Percentiles rank a stretch among this genome's conserved stretches.
Evolutionary conservation across 2,113 vertebrate species (phyloP).

Genomic region (Brienomyrus longianalis): DNA sequence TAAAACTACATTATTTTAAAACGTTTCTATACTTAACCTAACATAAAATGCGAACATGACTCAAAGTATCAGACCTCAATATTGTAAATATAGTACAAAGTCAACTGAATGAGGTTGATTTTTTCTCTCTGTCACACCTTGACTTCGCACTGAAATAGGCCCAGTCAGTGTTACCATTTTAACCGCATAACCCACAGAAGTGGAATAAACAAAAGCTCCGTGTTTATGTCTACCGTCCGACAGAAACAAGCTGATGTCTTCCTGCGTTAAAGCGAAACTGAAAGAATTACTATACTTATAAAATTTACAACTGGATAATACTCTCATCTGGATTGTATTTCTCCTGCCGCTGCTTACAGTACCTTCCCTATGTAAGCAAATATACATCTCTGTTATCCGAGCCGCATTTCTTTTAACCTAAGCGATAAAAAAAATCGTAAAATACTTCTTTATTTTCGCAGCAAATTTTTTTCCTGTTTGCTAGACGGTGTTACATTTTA

Average conservation of each 20-base stretch:
- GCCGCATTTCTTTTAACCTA: background rate
- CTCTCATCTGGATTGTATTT: background rate
- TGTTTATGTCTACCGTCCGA: background rate
- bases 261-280: background rate
- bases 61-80: background rate
- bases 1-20: background rate
- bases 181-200: background rate
- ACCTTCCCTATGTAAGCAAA: background rate
- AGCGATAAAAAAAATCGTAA: background rate
- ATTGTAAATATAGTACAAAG: background rate
- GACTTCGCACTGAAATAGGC: background rate
- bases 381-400: background rate
- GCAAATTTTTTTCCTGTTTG: background rate
- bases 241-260: background rate
- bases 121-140: background rate
- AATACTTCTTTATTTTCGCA: background rate
- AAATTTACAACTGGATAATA: background rate
- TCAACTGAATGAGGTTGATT: background rate
- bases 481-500: background rate
- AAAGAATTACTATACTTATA: background rate
- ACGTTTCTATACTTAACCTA: background rate
- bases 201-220: background rate
- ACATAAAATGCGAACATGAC: background rate
- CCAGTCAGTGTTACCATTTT: background rate
- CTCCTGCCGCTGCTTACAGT: background rate